phyloP scores from a whole-genome alignment of 2,113 vertebrate genomes.

The Polypterus senegalus region DNA sequence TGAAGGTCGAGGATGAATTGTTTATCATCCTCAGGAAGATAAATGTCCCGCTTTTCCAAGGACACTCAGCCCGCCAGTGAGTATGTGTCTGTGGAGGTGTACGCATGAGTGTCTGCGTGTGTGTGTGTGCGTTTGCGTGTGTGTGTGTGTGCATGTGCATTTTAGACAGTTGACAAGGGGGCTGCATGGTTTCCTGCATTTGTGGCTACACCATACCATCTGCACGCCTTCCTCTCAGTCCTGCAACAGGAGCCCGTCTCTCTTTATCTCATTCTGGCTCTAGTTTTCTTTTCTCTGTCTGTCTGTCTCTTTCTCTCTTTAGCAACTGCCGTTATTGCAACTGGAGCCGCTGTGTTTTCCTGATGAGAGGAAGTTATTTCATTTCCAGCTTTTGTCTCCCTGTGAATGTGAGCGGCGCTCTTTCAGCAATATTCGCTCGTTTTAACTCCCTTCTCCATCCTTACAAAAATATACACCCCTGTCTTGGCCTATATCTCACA shows the following conservation, averaged over 20 bases:
- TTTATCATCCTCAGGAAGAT: slow-evolving; percentile 36
- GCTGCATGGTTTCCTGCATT: slow-evolving; percentile 76
- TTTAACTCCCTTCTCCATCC: slow-evolving; percentile 78
- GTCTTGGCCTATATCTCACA: slow-evolving; percentile 72
- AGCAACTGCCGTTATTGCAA: slow-evolving; percentile 86
- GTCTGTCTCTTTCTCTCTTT: slow-evolving; percentile 31
- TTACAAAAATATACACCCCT: slow-evolving; percentile 95
- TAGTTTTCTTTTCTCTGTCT: too few relatives aligned
- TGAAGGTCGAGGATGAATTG: slow-evolving; percentile 45
- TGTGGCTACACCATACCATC: slow-evolving; percentile 40
- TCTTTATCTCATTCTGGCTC: too few relatives aligned
- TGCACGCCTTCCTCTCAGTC: slow-evolving; percentile 36
- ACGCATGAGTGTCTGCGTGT: slow-evolving; percentile 22
- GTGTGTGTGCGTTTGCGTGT: slow-evolving; percentile 23
- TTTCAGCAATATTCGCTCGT: slow-evolving; percentile 93
- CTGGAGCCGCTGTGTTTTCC: slow-evolving; percentile 72
- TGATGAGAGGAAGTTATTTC: slow-evolving; percentile 91
- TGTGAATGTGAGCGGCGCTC: slow-evolving; percentile 89
- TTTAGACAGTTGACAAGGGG: slow-evolving; percentile 68
- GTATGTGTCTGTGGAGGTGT: slow-evolving; percentile 20
- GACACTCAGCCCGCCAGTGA: slow-evolving; percentile 34
- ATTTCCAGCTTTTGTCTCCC: slow-evolving; percentile 98
- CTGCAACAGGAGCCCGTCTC: too few relatives aligned
- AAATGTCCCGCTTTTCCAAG: slow-evolving; percentile 51
- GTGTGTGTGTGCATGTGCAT: slow-evolving; percentile 24